Conservation (phyloP, 2,888 invertebrate genomes). For the Erebia aethiops region DNA sequence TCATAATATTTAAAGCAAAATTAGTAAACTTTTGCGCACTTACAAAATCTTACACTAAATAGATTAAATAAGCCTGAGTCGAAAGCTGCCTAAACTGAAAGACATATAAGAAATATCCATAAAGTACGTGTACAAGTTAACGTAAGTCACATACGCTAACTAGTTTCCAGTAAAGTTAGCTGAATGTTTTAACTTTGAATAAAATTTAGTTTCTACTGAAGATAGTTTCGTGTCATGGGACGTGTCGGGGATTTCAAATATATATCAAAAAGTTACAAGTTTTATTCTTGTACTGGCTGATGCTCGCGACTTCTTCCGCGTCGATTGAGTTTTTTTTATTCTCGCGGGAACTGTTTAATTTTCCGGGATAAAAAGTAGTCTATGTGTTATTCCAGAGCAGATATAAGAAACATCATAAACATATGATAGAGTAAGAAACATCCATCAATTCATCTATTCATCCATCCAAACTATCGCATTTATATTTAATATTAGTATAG, state of each 20-base stretch:
- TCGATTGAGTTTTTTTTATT: too few relatives aligned
- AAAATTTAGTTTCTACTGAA: conserved; percentile 30
- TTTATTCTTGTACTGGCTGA: background rate
- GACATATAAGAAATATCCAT: conserved; percentile 1
- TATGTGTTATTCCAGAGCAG: too few relatives aligned
- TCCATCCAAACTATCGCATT: too few relatives aligned
- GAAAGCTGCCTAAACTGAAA: background rate
- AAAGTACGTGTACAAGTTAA: background rate
- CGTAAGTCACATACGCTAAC: conserved; percentile 26
- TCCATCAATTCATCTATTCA: too few relatives aligned
- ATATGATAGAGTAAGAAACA: too few relatives aligned
- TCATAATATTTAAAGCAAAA: background rate
- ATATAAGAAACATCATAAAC: too few relatives aligned
- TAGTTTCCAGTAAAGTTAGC: conserved; percentile 32
- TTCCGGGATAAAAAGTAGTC: too few relatives aligned
- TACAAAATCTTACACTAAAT: background rate
- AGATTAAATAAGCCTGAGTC: background rate
- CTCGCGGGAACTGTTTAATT: too few relatives aligned
- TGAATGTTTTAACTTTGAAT: conserved; percentile 35
- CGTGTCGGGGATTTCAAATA: conserved; percentile 8
- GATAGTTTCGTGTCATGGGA: conserved; percentile 6
- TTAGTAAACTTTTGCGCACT: background rate
- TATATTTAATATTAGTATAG: too few relatives aligned
- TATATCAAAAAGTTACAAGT: conserved; percentile 4
- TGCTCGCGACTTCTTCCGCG: too few relatives aligned